Percentiles rank a stretch among this genome's conserved stretches.
These are phyloP conservation scores for Semotilus atromaculatus DNA, from an alignment of 2,797 vertebrate species.

Conservation along the genomic window DNA sequence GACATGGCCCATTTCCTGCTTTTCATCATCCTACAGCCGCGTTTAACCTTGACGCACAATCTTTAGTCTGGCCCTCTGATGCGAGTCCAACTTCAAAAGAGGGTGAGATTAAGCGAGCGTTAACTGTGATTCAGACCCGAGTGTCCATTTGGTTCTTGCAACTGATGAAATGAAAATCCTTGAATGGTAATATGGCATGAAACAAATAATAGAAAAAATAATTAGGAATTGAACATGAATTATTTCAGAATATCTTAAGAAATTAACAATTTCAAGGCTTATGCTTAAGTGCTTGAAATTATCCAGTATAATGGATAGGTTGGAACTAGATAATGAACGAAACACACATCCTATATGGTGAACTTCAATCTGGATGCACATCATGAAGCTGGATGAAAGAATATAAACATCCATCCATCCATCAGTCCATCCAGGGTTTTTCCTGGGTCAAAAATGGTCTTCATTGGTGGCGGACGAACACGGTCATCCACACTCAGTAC, in stretches of 20 bases:
- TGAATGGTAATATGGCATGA: background rate
- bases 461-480: no score
- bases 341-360: background rate
- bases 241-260: background rate
- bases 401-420: background rate
- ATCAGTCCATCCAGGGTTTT: no score
- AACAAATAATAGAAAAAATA: background rate
- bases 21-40: constrained; percentile 53
- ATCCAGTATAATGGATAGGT: background rate
- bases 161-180: constrained; percentile 15
- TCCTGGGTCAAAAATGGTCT: no score
- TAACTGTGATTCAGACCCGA: constrained; percentile 39
- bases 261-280: background rate
- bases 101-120: constrained; percentile 52
- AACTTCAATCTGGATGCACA: background rate
- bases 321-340: no score
- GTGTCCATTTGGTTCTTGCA: constrained; percentile 13
- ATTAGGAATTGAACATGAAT: background rate
- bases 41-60: constrained; percentile 56
- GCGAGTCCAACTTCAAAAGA: constrained; percentile 54
- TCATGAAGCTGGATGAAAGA: background rate
- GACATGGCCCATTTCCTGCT: constrained; percentile 55
- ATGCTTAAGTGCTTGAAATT: background rate
- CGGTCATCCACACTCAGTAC: no score
- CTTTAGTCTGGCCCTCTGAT: constrained; percentile 43